Evolutionary conservation across 1,140 invertebrate genomes (phyloP), one percentile per base, ranked within the genome.

Genomic region (Elysia chlorotica): DNA sequence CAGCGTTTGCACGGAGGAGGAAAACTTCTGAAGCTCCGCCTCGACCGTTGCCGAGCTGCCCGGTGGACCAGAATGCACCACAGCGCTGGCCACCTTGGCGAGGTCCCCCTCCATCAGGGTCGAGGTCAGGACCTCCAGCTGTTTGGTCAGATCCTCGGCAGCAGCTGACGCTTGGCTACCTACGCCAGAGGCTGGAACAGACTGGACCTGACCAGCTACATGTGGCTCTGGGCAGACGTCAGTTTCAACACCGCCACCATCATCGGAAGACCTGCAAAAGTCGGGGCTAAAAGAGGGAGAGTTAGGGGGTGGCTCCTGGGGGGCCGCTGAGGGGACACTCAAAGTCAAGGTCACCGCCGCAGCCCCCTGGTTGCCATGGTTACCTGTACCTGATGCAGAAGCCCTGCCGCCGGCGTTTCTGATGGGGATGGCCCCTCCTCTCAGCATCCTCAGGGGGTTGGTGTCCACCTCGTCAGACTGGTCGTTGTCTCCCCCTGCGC

Each of bases 391-490:
- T n/a, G n/a, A n/a, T 83, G 79, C 78, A 73, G 80, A 80, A 56
- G 78, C 81, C 54, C 81, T 72, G 30, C 81, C 78, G 30, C 81
- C 78, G 53, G 81, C 78, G 48, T 78, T 77, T 6, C 83, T 78
- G n/a, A 82, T 74, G 6, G 79, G 82, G 53, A 85, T 83, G 57
- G 82, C 81, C 35, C 82, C 82, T 48, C 83, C 82, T 41, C 93
- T 88, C 31, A 95, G 87, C 89, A 94, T 92, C 63, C 92, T 85
- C 65, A 95, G 86, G 1, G 93, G 93, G 87, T 94, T 94, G 25
- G 88, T 87, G 69, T 91, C 90, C 17, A 89, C 87, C 10, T 85
- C 83, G 67, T 91, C 90, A 14, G 89, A 87, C 35, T 85, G 82
- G 5, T 85, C 83, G 36, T 73, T 70, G 19, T 65, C 70, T 21